These are phyloP conservation scores for Acanthosepion esculentum DNA, from an alignment of 2,888 invertebrate species.

Conservation along the genomic window DNA sequence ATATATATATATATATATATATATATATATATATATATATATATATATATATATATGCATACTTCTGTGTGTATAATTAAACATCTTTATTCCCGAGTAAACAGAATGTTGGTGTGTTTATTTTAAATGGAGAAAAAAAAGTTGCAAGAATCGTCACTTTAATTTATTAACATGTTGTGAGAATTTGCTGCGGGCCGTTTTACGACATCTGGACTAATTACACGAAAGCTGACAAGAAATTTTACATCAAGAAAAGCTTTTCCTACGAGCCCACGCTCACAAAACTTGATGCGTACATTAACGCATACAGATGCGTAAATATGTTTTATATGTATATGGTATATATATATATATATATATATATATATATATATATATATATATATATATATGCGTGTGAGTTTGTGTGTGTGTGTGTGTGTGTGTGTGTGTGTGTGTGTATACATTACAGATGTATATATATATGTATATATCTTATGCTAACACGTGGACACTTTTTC, in stretches of 20 bases:
- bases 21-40: neutral
- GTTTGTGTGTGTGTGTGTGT: no score
- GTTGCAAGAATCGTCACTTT: neutral
- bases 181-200: neutral
- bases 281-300: no score
- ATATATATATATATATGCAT: neutral
- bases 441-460: no score
- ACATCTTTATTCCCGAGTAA: neutral
- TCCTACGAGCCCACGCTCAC: neutral
- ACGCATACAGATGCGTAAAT: no score
- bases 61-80: neutral
- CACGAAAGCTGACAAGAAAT: neutral
- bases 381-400: no score
- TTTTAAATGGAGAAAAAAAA: neutral
- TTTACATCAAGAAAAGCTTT: neutral
- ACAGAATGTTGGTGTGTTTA: neutral
- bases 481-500: no score
- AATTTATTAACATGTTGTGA: slow-evolving; percentile 12
- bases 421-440: no score
- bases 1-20: no score
- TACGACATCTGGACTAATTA: neutral
- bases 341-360: neutral
- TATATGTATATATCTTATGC: no score
- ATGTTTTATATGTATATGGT: neutral
- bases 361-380: neutral